Base-by-base conservation (phyloP, 2,113 vertebrate species). In the Electrona antarctica region DNA sequence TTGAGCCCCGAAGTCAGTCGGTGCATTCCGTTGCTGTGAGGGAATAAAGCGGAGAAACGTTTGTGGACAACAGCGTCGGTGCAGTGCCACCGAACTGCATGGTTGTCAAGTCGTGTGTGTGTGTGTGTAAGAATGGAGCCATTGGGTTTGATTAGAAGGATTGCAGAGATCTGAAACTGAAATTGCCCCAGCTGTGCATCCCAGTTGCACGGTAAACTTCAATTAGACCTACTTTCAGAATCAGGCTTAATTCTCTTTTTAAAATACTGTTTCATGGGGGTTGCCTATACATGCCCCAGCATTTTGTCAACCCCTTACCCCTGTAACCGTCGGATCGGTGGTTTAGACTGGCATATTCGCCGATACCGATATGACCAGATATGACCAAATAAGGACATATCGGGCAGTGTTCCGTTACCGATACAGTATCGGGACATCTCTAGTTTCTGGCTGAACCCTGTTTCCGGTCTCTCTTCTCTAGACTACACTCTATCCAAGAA, bases 91-190 rank as follows among this genome's bases (percentile, higher is more conserved):
- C n/a, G n/a, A n/a, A n/a, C n/a, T n/a, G n/a, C n/a, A n/a, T n/a
- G n/a, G n/a, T n/a, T n/a, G n/a, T n/a, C n/a, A n/a, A n/a, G n/a
- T n/a, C n/a, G 21, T 21, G 21, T 21, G 21, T 21, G 21, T 21
- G 21, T 21, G 21, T 21, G 21, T 13, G 6, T 15, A 15, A 49
- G 48, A 8, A 9, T 1, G 7, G 48, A 7, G 9, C 47, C 6
- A 21, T 21, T 59, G 45, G 60, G 13, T 77, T 77, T 70, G 52
- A 82, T 73, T 71, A 59, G 59, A 76, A 74, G 28, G 29, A 11
- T 59, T 51, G 58, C 49, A 61, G 72, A 68, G 58, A 51, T 72
- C 61, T 66, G 73, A 76, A 13, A 54, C 4, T 54, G 4, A 12
- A 7, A 10, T 13, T 4, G n/a, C 10, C 10, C 10, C n/a, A 52